These are phyloP conservation scores for Mandrillus leucophaeus DNA, from an alignment of 2,113 vertebrate species.

Conservation along the genomic window DNA sequence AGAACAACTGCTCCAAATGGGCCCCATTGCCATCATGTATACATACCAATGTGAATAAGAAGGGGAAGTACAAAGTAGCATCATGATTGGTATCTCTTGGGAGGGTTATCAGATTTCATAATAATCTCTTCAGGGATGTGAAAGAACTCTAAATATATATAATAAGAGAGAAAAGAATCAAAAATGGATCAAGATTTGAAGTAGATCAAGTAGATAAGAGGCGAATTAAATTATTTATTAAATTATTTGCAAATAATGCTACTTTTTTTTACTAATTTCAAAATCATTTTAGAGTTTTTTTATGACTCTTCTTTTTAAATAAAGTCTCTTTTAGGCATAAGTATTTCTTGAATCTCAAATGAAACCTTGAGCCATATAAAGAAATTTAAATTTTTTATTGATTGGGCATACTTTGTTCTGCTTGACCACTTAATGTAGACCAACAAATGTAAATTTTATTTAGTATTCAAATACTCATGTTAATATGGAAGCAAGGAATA, in stretches of 20 bases:
- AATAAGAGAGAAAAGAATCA: background rate
- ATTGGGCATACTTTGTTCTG: background rate
- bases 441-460: background rate
- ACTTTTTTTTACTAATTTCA: background rate
- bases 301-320: background rate
- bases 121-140: background rate
- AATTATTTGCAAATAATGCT: background rate
- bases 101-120: background rate
- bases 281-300: background rate
- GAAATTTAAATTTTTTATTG: background rate
- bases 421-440: background rate
- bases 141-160: background rate
- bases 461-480: background rate
- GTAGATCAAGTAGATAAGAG: background rate
- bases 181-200: background rate
- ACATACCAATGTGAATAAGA: background rate
- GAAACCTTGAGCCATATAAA: background rate
- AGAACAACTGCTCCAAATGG: too few relatives aligned
- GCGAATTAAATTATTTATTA: background rate
- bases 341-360: conserved; percentile 20
- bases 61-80: background rate
- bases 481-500: background rate
- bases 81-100: background rate
- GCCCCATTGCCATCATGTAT: background rate
- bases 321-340: background rate